Evolutionary conservation across 2,113 vertebrate genomes (phyloP), one percentile per base, ranked within the genome.

Genomic region (Callorhinus ursinus): DNA sequence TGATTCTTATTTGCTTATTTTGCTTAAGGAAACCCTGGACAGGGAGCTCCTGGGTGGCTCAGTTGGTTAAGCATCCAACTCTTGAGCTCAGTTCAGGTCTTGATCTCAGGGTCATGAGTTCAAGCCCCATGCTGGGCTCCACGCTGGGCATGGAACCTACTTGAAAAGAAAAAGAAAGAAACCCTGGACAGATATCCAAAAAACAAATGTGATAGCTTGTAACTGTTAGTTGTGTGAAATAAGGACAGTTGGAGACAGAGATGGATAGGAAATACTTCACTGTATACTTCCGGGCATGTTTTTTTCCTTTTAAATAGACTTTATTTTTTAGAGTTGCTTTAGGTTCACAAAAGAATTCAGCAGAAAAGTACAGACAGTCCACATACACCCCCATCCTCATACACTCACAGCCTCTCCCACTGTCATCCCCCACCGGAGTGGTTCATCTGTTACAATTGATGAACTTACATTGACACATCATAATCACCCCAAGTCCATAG

Each of bases 371-470:
- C 10, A 33, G 49, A 21, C 33, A 31, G 49, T 91, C 55, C 49
- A 36, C 49, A 57, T 57, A 10, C 12, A 33, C 7, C n/a, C 18
- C 26, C 2, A 0, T 10, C 24, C 2, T 6, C 5, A 5, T 46
- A 51, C 16, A 26, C 46, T 65, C 46, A 31, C 11, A 67, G 36
- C 26, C 49, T 69, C 18, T 69, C 61, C 61, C 51, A 80, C 33
- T 15, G 1, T 39, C 46, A 53, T 65, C 33, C 49, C 46, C 74
- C 15, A 51, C 33, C 63, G 24, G 5, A 69, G n/a, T 33, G 24
- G 16, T 11, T 22, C 18, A 69, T 69, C 80, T 46, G n/a, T 91
- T 91, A 69, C 16, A 57, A 4, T 5, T 57, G 49, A 33, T 33
- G 12, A 82, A 7, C n/a, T n/a, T 90, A 14, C 46, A 19, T 65